Conservation (phyloP, 1,140 invertebrate species). For the Drosophila simulans region DNA sequence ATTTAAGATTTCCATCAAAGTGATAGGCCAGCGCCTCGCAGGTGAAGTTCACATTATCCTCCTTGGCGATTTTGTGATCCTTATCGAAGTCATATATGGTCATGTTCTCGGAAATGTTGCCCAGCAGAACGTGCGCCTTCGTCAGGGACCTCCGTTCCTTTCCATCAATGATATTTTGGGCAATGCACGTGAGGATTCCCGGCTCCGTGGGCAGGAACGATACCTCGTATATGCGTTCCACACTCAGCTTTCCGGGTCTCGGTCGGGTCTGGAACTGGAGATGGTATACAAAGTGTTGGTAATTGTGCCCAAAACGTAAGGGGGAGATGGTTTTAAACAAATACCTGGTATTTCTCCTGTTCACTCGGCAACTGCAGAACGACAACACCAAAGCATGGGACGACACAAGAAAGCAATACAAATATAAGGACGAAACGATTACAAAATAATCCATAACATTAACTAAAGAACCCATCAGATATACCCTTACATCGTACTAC, state of each 20-base stretch:
- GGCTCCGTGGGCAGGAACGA: conserved; percentile 68
- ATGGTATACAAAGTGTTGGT: background rate
- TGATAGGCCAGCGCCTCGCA: conserved; percentile 87
- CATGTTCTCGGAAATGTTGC: conserved; percentile 69
- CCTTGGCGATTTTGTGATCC: conserved; percentile 84
- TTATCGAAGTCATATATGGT: conserved; percentile 60
- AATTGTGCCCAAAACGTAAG: background rate
- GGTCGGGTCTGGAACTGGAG: conserved; percentile 52
- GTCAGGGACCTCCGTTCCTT: conserved; percentile 14
- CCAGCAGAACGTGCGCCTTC: conserved; percentile 61
- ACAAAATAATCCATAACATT: too few relatives aligned
- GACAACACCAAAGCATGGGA: conserved; percentile 7
- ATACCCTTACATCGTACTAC: conserved; percentile 7
- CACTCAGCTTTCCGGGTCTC: conserved; percentile 34
- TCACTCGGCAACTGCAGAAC: conserved; percentile 7
- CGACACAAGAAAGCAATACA: conserved; percentile 17
- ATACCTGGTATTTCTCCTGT: conserved; percentile 16
- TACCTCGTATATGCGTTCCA: conserved; percentile 67
- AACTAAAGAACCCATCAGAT: too few relatives aligned
- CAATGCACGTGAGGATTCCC: conserved; percentile 79
- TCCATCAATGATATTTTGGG: conserved; percentile 62
- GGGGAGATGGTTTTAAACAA: background rate
- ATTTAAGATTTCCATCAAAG: conserved; percentile 84
- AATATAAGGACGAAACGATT: background rate
- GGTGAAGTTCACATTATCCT: conserved; percentile 85